A percentile compares a stretch with the other conserved stretches of the same genome.
Conservation (phyloP, 2,113 vertebrate genomes). For the Psilopsiagon aymara region DNA sequence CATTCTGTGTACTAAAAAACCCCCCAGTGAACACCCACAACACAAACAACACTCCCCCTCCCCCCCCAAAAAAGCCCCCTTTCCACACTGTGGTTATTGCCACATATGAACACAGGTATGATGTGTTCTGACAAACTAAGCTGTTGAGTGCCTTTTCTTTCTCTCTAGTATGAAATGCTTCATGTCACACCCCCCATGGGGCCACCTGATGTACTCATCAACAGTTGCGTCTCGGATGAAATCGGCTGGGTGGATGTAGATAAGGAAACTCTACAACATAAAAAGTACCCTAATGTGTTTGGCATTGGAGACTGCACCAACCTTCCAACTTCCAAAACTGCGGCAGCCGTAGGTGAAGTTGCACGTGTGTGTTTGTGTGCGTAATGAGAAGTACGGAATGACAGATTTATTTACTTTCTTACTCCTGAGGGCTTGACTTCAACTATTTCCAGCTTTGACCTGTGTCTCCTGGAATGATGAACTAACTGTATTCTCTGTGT, state of each 20-base stretch:
- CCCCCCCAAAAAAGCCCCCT: neutral
- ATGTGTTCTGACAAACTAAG: neutral
- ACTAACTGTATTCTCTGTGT: neutral
- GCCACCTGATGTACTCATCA: conserved; percentile 82
- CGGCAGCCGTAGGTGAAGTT: conserved; percentile 87
- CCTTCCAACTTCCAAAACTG: conserved; percentile 92
- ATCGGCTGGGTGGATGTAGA: conserved; percentile 89
- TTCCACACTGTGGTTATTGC: neutral
- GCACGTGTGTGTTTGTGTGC: neutral
- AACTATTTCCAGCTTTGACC: neutral
- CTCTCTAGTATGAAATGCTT: conserved; percentile 93
- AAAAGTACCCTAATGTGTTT: conserved; percentile 90
- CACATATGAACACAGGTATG: neutral
- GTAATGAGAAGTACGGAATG: neutral
- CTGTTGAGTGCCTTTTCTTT: neutral
- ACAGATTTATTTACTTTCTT: neutral
- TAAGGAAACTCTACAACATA: conserved; percentile 91
- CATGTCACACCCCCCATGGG: conserved; percentile 98
- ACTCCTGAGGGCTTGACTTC: neutral
- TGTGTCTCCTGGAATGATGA: neutral
- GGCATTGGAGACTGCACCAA: conserved; percentile 97
- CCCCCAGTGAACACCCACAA: neutral
- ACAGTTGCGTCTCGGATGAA: conserved; percentile 80
- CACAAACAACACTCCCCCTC: neutral
- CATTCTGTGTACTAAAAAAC: neutral